These are phyloP conservation scores for Lerema accius DNA, from an alignment of 1,140 invertebrate species.

Conservation along the genomic window DNA sequence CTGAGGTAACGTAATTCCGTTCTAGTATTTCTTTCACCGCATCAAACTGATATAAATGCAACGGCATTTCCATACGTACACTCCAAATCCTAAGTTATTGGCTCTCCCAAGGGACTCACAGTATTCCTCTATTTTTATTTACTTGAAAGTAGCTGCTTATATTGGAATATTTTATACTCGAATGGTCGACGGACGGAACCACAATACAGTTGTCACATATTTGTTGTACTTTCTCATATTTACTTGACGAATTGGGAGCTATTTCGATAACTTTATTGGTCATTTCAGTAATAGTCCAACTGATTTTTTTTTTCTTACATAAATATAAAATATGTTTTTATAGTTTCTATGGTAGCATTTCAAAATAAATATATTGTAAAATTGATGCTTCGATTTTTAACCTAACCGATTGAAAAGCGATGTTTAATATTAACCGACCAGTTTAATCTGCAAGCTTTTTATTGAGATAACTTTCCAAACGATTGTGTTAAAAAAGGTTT, in stretches of 20 bases:
- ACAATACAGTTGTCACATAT: slow-evolving; percentile 56
- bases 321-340: no score
- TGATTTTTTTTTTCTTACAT: no score
- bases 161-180: slow-evolving; percentile 40
- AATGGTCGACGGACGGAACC: slow-evolving; percentile 45
- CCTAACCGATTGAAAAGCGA: no score
- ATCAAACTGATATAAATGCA: slow-evolving; percentile 1
- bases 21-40: no score
- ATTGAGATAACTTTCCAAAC: slow-evolving; percentile 65
- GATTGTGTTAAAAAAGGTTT: slow-evolving; percentile 64
- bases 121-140: slow-evolving; percentile 74
- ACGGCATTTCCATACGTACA: background rate
- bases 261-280: slow-evolving; percentile 12
- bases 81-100: slow-evolving; percentile 58
- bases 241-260: no score
- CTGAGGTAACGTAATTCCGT: no score
- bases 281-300: no score
- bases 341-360: no score
- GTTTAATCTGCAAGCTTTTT: no score
- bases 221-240: slow-evolving; percentile 7
- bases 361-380: no score
- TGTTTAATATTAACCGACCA: no score
- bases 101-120: slow-evolving; percentile 66
- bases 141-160: slow-evolving; percentile 56
- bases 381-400: no score